Evolutionary conservation across 2,797 vertebrate genomes (phyloP), one percentile per base, ranked within the genome.

Genomic region (Myoxocephalus aenaeus): DNA sequence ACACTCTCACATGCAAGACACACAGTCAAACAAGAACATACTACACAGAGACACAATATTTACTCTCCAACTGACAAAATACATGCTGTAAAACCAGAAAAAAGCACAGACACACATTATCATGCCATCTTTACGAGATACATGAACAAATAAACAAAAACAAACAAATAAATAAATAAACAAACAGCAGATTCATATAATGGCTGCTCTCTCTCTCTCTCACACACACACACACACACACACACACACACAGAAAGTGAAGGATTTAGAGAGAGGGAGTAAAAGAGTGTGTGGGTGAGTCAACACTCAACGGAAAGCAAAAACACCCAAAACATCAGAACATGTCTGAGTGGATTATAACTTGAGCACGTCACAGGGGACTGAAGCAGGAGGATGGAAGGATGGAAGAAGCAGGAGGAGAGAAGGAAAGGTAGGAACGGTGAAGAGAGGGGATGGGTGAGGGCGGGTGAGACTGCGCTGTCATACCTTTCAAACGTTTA

Each of bases 281-380:
- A 72, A 57, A 70, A 72, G 66, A 75, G 86, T 75, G 83, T 70
- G 87, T 88, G 86, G 86, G 86, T 71, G 88, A 88, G 85, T 65
- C 77, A 90, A 79, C 82, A 79, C 79, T 85, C 80, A 85, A 86
- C 80, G 76, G 65, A 69, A 53, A 84, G 67, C 27, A 66, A 70
- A 74, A 83, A 82, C 79, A 68, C 22, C 22, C 25, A 13, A 61
- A 53, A 67, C 77, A 87, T 83, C 82, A 86, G 78, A 90, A 87
- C 69, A 86, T 79, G 77, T 87, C 81, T 87, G 89, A 91, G 85
- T 91, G 87, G 90, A 91, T 92, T 89, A 89, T 80, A 88, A 84
- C 65, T 86, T 48, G 75, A 81, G 77, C 73, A 77, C 82, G 67
- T 87, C 86, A 89, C 73, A 69, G 53, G 83, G 79, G 81, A 81